Percentiles rank a stretch among this genome's conserved stretches.
These are phyloP conservation scores for Xestia sexstrigata DNA, from an alignment of 2,888 invertebrate genomes.

Conservation along the genomic window DNA sequence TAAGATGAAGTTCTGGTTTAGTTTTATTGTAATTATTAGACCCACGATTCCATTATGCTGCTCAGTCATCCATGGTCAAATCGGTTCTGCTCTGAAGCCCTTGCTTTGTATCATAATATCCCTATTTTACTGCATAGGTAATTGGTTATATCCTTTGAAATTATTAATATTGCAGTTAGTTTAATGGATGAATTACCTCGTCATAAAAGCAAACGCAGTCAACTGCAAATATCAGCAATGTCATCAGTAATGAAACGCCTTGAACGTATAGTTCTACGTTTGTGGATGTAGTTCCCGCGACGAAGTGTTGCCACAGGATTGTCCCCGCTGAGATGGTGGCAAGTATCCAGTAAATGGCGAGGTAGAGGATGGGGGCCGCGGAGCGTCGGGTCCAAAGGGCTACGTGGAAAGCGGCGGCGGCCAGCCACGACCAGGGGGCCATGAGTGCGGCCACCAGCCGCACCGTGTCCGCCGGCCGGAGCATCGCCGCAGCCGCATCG, in stretches of 20 bases:
- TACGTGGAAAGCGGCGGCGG: conserved; percentile 84
- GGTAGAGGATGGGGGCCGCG: conserved; percentile 85
- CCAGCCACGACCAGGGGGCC: conserved; percentile 84
- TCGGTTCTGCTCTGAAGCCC: conserved; percentile 13
- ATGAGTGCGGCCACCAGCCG: conserved; percentile 79
- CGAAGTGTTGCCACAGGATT: conserved; percentile 77
- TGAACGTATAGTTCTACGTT: conserved; percentile 82
- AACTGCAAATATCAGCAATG: conserved; percentile 78
- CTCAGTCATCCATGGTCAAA: not conserved
- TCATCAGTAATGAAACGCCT: conserved; percentile 75
- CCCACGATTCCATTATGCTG: not conserved
- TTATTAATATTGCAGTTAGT: conserved; percentile 11
- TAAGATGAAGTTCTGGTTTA: not conserved
- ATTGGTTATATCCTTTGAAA: conserved; percentile 22
- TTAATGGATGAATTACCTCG: conserved; percentile 75
- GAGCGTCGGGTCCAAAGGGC: conserved; percentile 83
- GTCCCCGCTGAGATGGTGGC: conserved; percentile 78
- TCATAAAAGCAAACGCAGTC: conserved; percentile 87
- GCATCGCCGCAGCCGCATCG: conserved; percentile 78
- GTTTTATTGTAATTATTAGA: not conserved
- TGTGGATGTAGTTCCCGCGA: conserved; percentile 64
- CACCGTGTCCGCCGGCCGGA: conserved; percentile 78
- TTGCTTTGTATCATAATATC: not conserved
- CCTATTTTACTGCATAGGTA: conserved; percentile 8
- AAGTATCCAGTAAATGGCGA: conserved; percentile 87